These are phyloP conservation scores for Orussus abietinus DNA, from an alignment of 1,140 invertebrate genomes.

Conservation along the genomic window DNA sequence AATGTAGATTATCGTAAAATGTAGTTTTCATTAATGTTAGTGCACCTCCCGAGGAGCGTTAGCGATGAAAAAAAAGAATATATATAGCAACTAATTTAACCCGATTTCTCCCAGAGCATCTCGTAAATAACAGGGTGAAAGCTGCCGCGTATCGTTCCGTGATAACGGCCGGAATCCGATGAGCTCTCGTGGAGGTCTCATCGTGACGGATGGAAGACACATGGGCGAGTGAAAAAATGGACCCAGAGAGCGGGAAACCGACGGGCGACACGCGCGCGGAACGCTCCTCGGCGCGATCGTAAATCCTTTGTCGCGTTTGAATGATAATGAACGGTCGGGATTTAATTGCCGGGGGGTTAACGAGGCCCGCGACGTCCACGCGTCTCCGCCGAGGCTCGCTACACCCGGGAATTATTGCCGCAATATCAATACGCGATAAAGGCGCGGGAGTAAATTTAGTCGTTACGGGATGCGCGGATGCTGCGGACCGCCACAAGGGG, in stretches of 20 bases:
- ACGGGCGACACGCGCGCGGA: neutral
- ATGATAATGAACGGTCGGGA: constrained; percentile 3
- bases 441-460: constrained; percentile 32
- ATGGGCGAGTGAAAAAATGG: constrained; percentile 4
- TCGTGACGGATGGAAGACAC: no score
- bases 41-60: no score
- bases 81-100: no score
- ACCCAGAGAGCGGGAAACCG: constrained; percentile 2
- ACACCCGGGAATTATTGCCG: constrained; percentile 24
- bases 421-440: constrained; percentile 29
- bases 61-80: no score
- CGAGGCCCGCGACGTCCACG: constrained; percentile 1
- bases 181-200: no score
- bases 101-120: no score
- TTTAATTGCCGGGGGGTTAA: constrained; percentile 7
- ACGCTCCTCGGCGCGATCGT: neutral
- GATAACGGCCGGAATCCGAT: no score
- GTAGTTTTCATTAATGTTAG: no score
- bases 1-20: no score
- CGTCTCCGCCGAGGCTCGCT: constrained; percentile 2
- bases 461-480: constrained; percentile 22
- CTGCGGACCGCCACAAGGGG: constrained; percentile 2
- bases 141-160: no score
- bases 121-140: no score
- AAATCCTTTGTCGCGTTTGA: neutral